phyloP scores from a whole-genome alignment of 2,888 invertebrate species.

The Drosophila merina region DNA sequence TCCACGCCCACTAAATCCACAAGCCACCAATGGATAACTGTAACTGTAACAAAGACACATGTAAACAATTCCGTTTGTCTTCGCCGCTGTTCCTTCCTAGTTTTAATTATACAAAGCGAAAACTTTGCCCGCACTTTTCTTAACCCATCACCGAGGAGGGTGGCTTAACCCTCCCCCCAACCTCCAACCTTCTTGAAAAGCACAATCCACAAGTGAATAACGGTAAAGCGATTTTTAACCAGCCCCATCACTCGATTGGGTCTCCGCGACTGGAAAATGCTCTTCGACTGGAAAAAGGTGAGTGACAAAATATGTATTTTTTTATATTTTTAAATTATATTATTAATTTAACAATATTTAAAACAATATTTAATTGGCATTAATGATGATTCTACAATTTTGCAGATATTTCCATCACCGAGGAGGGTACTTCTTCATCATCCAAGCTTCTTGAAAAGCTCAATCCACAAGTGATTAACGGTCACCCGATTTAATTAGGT shows the following conservation, averaged over 20 bases:
- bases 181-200: conserved; percentile 1
- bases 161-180: not conserved
- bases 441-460: too few species aligned
- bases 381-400: too few species aligned
- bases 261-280: conserved; percentile 1
- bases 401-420: too few species aligned
- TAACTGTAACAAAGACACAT: conserved; percentile 76
- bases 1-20: conserved; percentile 17
- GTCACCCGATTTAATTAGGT: too few species aligned
- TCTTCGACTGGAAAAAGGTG: too few species aligned
- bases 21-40: conserved; percentile 70
- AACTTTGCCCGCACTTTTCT: conserved; percentile 60
- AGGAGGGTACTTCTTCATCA: too few species aligned
- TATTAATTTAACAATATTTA: too few species aligned
- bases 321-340: too few species aligned
- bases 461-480: too few species aligned
- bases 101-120: conserved; percentile 77
- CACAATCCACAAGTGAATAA: conserved; percentile 30
- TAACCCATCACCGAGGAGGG: not conserved
- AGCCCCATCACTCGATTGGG: conserved; percentile 26
- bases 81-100: conserved; percentile 46
- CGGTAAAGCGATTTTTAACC: conserved; percentile 42
- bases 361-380: too few species aligned
- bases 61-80: conserved; percentile 72
- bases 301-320: too few species aligned